Base-by-base conservation (phyloP, 2,888 invertebrate species). In the Limenitis camilla region DNA sequence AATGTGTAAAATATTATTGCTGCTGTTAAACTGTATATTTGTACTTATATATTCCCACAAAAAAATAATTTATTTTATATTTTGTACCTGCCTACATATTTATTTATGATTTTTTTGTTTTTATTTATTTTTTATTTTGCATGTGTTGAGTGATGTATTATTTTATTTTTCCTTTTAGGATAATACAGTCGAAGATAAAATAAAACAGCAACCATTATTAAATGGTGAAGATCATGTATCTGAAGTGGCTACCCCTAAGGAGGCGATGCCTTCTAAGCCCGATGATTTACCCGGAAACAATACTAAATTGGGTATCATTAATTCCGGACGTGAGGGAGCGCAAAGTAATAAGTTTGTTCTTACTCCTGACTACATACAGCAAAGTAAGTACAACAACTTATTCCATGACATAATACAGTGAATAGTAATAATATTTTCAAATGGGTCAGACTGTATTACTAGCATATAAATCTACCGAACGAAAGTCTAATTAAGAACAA, bases 321-420 rank as follows among this genome's bases (percentile, higher is more conserved):
- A 81, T 64, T 71, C 79, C 8, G 67, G 62, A 29, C 72, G 67
- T 49, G 79, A 76, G 42, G 72, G 65, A 40, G 61, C 70, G 10
- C 80, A 74, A 59, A 69, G 63, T 68, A 87, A 81, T 65, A 82
- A 94, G 82, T 96, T 96, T 83, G 93, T 96, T 63, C 90, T 97
- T 57, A 96, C 96, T 9, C 94, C 96, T 49, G 96, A 96, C 81
- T 96, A 96, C 72, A 96, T 97, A 65, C 96, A 96, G 76, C 96
- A 97, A 90, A 96, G 96, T 95, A 89, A 91, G 93, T 91, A 79
- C 63, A 55, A 45, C 40, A 9, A 6, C 32, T 10, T 5, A 4
- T 28, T 19, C 28, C 19, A 19, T 19, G 19, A 19, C 19, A 19
- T 19, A n/a, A n/a, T n/a, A n/a, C n/a, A n/a, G n/a, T n/a, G n/a